A percentile compares a stretch with the other conserved stretches of the same genome.
These are phyloP conservation scores for Ophthalmolycus amberensis DNA, from an alignment of 2,113 vertebrate genomes.

Conservation along the genomic window DNA sequence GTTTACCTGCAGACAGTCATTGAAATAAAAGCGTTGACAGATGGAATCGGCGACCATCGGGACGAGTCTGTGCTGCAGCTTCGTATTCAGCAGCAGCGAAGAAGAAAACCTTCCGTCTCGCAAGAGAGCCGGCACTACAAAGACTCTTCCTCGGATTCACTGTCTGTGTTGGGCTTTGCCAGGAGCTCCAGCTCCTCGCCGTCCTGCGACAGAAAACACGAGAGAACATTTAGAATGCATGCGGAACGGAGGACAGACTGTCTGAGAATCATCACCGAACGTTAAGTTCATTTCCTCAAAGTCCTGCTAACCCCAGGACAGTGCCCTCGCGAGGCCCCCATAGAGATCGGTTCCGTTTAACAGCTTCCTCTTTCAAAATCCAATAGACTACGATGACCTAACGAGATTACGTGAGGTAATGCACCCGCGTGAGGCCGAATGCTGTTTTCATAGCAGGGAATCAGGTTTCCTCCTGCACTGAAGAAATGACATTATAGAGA, in stretches of 20 bases:
- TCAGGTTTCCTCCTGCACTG: conserved; percentile 34
- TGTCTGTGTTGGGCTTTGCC: conserved; percentile 89
- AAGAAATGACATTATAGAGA: conserved; percentile 61
- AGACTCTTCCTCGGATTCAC: conserved; percentile 92
- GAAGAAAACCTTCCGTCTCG: background rate
- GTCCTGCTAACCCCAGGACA: background rate
- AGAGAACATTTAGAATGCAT: background rate
- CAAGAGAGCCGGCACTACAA: conserved; percentile 57
- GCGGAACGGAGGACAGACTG: background rate
- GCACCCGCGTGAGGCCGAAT: conserved; percentile 18
- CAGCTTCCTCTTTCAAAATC: conserved; percentile 33
- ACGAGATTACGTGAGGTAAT: conserved; percentile 32
- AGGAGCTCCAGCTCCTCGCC: conserved; percentile 95
- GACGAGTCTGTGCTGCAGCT: background rate
- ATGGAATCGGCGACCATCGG: background rate
- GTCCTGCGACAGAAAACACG: conserved; percentile 84
- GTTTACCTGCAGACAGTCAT: background rate
- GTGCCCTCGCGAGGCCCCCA: conserved; percentile 2
- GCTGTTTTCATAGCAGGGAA: conserved; percentile 48
- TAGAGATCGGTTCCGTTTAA: background rate
- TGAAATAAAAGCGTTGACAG: conserved; percentile 12
- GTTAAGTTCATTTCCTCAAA: background rate
- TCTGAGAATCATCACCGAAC: background rate
- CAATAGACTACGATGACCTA: conserved; percentile 24
- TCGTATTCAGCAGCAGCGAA: background rate